Percentiles rank a stretch among this genome's conserved stretches.
Conservation (phyloP, 2,888 invertebrate genomes). For the Rotaria sp. region DNA sequence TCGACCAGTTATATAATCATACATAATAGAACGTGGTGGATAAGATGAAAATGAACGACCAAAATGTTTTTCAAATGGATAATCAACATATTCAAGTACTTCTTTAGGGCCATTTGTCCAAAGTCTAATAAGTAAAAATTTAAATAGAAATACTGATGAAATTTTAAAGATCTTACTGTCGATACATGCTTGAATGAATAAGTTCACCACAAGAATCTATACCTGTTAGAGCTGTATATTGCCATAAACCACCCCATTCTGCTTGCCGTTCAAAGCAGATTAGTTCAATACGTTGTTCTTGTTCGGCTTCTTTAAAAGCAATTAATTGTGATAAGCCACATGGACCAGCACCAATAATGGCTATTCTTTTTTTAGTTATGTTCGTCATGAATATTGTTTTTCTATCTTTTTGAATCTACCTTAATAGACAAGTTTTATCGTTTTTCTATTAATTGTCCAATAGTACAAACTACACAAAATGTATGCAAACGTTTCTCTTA, state of each 20-base stretch:
- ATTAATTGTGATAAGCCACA: conserved; percentile 10
- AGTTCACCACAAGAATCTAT: conserved; percentile 38
- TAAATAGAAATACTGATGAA: background rate
- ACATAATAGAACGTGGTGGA: conserved; percentile 40
- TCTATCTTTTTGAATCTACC: no score
- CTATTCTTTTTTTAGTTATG: background rate
- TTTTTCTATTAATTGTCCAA: no score
- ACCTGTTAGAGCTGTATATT: conserved; percentile 41
- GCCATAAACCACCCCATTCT: conserved; percentile 41
- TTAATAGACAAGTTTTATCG: no score
- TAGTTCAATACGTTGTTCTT: background rate
- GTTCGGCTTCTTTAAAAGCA: background rate
- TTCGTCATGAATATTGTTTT: background rate
- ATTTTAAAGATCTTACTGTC: background rate
- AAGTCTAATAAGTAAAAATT: background rate
- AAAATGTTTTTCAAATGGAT: conserved; percentile 40
- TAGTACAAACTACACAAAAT: no score
- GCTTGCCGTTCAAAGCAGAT: conserved; percentile 34
- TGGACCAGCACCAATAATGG: conserved; percentile 27
- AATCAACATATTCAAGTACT: conserved; percentile 40
- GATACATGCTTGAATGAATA: conserved; percentile 41
- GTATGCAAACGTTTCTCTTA: no score
- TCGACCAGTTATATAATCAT: conserved; percentile 6
- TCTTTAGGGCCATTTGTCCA: conserved; percentile 42
- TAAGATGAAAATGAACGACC: conserved; percentile 35